A percentile compares a stretch with the other conserved stretches of the same genome.
Conservation (phyloP, 2,888 invertebrate genomes). For the Chouioia cunea region DNA sequence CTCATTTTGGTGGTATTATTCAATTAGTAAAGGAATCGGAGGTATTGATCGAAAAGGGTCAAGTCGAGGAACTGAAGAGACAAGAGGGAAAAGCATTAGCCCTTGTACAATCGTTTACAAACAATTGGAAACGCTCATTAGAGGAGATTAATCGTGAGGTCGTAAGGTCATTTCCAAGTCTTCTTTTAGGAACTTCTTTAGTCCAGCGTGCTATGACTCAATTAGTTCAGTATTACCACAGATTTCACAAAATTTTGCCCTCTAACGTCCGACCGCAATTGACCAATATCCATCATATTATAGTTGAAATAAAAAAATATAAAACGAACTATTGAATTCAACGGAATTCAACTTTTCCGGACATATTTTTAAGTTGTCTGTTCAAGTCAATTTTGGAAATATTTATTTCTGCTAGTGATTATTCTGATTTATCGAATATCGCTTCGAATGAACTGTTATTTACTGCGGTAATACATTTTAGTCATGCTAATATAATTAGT, state of each 20-base stretch:
- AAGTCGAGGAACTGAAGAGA: constrained; percentile 77
- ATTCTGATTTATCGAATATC: background rate
- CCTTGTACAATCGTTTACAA: constrained; percentile 89
- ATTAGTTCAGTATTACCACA: constrained; percentile 96
- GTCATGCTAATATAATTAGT: too few relatives aligned
- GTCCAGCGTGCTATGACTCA: constrained; percentile 95
- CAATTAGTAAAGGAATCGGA: constrained; percentile 97
- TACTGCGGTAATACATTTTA: background rate
- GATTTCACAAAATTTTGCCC: constrained; percentile 93
- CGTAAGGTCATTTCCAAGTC: constrained; percentile 93
- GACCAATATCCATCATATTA: constrained; percentile 97
- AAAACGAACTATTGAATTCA: constrained; percentile 87
- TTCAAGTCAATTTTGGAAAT: background rate
- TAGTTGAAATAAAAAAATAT: constrained; percentile 99
- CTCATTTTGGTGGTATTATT: constrained; percentile 96
- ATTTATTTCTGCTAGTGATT: background rate
- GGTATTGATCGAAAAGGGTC: constrained; percentile 82
- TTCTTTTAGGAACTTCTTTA: constrained; percentile 94
- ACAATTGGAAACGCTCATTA: constrained; percentile 95
- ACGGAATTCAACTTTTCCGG: background rate
- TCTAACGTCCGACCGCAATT: constrained; percentile 89
- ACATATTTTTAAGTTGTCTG: background rate
- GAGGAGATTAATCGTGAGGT: constrained; percentile 96
- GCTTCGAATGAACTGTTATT: constrained; percentile 4
- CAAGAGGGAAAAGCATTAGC: constrained; percentile 87